phyloP scores from a whole-genome alignment of 2,797 vertebrate genomes.

The Anas bahamensis region DNA sequence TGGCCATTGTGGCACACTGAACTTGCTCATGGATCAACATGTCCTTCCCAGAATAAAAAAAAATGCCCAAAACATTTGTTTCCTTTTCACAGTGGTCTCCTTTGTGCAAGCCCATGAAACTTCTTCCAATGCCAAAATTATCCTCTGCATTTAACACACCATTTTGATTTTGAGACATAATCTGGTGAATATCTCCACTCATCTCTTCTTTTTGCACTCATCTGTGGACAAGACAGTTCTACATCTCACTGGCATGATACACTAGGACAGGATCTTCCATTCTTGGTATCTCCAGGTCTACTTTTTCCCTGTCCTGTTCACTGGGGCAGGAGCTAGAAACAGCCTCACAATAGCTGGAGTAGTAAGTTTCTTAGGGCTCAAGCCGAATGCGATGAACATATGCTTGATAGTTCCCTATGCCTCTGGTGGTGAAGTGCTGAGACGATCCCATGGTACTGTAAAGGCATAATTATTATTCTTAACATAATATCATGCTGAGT shows the following conservation, averaged over 20 bases:
- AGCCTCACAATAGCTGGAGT: not conserved
- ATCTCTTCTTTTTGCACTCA: not conserved
- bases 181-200: not conserved
- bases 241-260: not conserved
- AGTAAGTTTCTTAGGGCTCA: not conserved
- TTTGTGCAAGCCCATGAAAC: not conserved
- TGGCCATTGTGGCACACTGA: not conserved
- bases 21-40: not conserved
- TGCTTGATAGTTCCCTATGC: constrained; percentile 5
- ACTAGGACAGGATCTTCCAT: not conserved
- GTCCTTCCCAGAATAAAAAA: not conserved
- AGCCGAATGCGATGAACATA: not conserved
- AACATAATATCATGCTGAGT: constrained; percentile 55
- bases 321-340: not conserved
- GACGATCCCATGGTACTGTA: constrained; percentile 28
- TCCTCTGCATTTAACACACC: not conserved
- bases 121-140: not conserved
- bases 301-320: not conserved
- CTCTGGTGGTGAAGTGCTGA: constrained; percentile 1
- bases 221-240: not conserved
- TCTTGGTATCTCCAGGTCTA: not conserved
- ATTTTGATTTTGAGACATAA: not conserved
- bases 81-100: not conserved
- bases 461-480: constrained; percentile 67
- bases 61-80: not conserved